Base-by-base conservation (phyloP, 2,888 invertebrate genomes). In the Malthinus flaveolus region DNA sequence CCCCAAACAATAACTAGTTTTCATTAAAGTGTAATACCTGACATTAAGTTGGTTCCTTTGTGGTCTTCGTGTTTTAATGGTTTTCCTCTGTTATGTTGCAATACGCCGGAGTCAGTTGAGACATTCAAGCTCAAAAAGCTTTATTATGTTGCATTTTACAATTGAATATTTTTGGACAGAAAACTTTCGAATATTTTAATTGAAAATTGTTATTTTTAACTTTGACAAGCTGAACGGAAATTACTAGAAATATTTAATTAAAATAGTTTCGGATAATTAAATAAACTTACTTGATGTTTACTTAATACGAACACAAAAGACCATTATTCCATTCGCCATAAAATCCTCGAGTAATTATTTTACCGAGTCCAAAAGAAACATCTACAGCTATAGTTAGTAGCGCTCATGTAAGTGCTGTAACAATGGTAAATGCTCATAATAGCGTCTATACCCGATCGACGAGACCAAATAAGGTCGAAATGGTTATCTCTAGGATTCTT, bases 61-160 rank as follows among this genome's bases (percentile, higher is more conserved):
- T 58, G 58, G 48, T 58, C 45, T 42, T 58, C 42, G 37, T 15
- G 55, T 55, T 58, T 55, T 58, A 61, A 61, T 61, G 58, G 49
- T 58, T 54, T 47, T 52, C 37, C 51, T 48, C 48, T 57, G 57
- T 52, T 57, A 31, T 48, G 57, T 44, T 54, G 49, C 35, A 52
- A 51, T 12, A 42, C 39, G 32, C 39, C 23, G n/a, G n/a, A 23
- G 10, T 34, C 48, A 48, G 44, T 12, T 44, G 44, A 44, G 55
- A 55, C 44, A 36, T 42, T 55, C 11, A 23, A 31, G 49, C 32
- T 48, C 42, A 11, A 35, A 45, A 51, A 57, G 57, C 57, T 51
- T 51, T 57, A 57, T 51, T 51, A 35, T 57, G 51, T 50, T 46
- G 46, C 34, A 45, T n/a, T 57, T 48, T 5, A n/a, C n/a, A n/a